Evolutionary conservation across 2,113 vertebrate genomes (phyloP).

Genomic region (Nettapus auritus): DNA sequence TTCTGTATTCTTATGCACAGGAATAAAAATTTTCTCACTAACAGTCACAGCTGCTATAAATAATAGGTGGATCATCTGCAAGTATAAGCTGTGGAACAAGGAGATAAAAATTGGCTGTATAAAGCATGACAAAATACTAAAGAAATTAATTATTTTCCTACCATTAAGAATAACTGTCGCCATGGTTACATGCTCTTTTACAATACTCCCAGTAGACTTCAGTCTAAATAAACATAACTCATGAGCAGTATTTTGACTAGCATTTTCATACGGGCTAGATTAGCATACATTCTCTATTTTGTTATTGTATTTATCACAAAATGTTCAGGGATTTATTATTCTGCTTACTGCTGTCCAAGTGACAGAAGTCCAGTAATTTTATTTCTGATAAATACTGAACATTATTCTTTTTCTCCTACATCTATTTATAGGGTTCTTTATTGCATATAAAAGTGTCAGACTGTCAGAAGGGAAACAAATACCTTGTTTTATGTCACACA

Average conservation of each 20-base stretch:
- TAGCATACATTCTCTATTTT: not conserved
- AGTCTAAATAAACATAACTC: not conserved
- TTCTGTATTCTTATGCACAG: not conserved
- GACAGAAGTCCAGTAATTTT: not conserved
- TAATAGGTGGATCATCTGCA: not conserved
- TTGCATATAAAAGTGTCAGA: not conserved
- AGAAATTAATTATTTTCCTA: not conserved
- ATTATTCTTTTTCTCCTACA: not conserved
- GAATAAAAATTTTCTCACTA: not conserved
- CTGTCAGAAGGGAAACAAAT: not conserved
- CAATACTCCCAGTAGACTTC: not conserved
- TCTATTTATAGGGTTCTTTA: not conserved
- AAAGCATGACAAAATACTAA: not conserved
- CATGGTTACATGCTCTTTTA: not conserved
- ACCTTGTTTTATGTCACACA: not conserved
- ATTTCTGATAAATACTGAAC: not conserved
- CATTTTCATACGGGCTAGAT: not conserved
- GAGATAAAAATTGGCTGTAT: not conserved
- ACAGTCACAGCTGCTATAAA: not conserved
- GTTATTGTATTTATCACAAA: not conserved
- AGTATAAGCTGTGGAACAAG: not conserved
- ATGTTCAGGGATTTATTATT: not conserved
- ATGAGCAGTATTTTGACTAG: not conserved
- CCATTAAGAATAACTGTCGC: not conserved
- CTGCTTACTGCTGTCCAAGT: not conserved